Evolutionary conservation across 1,140 invertebrate species (phyloP), one percentile per base, ranked within the genome.

Genomic region (Notospermus geniculatus): DNA sequence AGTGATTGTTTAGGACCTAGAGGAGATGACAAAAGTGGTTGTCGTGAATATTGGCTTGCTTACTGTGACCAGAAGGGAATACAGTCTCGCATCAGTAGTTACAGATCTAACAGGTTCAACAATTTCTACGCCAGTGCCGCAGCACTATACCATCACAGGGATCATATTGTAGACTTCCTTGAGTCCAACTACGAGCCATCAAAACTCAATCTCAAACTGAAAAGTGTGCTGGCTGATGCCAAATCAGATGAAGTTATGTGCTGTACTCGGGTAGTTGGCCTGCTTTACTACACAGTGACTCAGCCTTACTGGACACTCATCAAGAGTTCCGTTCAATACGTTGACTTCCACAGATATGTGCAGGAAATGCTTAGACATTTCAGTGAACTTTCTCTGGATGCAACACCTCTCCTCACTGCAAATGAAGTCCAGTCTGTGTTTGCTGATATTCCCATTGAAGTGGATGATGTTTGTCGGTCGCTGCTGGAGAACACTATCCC

Each of bases 11-110:
- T 63, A 11, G 65, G 62, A 25, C 61, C 65, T 2, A 55, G 65
- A 23, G 61, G 61, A 1, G 65, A 67, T 52, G 62, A 63, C 19
- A 67, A 61, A 57, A 66, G 60, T 55, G 62, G 65, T 15, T 55
- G 29, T 23, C 1, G 62, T 2, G 57, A 60, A 30, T 2, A 63
- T 19, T 67, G 65, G 61, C 27, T 63, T 2, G 61, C 65, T 13
- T 67, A 56, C 36, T 50, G 53, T 1, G 19, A 36, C 15, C 2
- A 29, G 30, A 46, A 45, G 29, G 15, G 52, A 15, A 63, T 54
- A 25, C 41, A 32, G 22, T 60, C 54, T 1, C 55, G 30, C 7
- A 46, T 67, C 11, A 60, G 55, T 17, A 64, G 62, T 54, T 67
- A 52, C 41, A 27, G 59, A 17, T 55, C 54, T 0, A 67, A 64